Conservation (phyloP, 2,113 vertebrate genomes). For the Corythoichthys intestinalis region DNA sequence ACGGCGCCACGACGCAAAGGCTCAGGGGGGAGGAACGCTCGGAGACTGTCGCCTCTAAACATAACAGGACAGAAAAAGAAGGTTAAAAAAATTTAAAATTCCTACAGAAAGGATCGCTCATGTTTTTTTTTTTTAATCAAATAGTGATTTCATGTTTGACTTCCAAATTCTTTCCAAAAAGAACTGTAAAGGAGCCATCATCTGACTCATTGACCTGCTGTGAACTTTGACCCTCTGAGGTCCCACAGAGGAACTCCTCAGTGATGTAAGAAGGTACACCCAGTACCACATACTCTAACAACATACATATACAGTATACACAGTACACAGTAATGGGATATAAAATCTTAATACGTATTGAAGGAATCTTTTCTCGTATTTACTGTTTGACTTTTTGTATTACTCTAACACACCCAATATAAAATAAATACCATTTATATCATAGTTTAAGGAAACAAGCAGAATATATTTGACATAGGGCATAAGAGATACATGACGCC, state of each 20-base stretch:
- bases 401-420: too few species aligned
- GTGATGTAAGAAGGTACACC: slow-evolving; percentile 23
- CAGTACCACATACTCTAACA: slow-evolving; percentile 29
- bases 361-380: too few species aligned
- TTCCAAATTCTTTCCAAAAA: slow-evolving; percentile 22
- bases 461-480: too few species aligned
- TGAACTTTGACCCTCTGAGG: slow-evolving; percentile 45
- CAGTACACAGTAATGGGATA: background rate
- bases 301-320: background rate
- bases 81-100: background rate
- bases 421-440: too few species aligned
- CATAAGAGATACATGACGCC: too few species aligned
- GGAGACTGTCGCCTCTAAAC: slow-evolving; percentile 29
- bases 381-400: too few species aligned
- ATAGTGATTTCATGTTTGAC: slow-evolving; percentile 35
- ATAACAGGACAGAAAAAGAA: slow-evolving; percentile 1
- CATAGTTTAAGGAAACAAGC: too few species aligned
- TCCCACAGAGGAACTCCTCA: slow-evolving; percentile 41
- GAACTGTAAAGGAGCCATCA: slow-evolving; percentile 35
- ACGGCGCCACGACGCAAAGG: slow-evolving; percentile 15
- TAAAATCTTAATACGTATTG: too few species aligned
- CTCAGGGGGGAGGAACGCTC: slow-evolving; percentile 25
- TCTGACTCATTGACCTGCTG: slow-evolving; percentile 33
- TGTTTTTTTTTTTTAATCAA: slow-evolving; percentile 4
- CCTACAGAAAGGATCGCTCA: background rate